These are phyloP conservation scores for Pelosia muscerda DNA, from an alignment of 2,888 invertebrate genomes.

Conservation along the genomic window DNA sequence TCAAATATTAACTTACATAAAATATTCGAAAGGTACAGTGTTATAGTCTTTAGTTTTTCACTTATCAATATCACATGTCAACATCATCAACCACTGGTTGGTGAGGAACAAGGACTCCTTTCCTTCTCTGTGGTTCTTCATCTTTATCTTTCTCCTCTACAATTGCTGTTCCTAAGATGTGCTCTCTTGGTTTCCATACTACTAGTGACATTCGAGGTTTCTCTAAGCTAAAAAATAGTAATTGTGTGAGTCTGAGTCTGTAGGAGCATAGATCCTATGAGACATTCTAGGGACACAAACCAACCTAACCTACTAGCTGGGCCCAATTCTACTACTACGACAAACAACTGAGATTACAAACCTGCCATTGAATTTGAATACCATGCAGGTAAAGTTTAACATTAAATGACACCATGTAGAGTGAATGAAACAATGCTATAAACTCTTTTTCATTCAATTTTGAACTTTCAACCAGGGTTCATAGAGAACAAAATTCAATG, in stretches of 20 bases:
- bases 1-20: conserved; percentile 39
- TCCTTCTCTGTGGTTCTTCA: conserved; percentile 60
- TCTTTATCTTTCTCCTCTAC: conserved; percentile 62
- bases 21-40: conserved; percentile 45
- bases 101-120: conserved; percentile 70
- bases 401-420: no score
- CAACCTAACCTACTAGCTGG: no score
- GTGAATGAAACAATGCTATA: no score
- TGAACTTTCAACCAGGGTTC: no score
- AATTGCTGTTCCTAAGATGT: conserved; percentile 70
- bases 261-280: no score
- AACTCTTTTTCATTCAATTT: no score
- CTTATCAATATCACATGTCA: conserved; percentile 71
- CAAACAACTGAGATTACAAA: no score
- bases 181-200: conserved; percentile 92
- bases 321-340: no score
- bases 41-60: conserved; percentile 30
- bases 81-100: conserved; percentile 70
- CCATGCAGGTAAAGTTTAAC: no score
- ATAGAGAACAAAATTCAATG: no score
- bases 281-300: no score
- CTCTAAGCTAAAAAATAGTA: conserved; percentile 81
- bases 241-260: neutral
- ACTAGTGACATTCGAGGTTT: conserved; percentile 93
- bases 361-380: no score